Conservation (phyloP, 2,797 vertebrate species). For the Caiman crocodilus region DNA sequence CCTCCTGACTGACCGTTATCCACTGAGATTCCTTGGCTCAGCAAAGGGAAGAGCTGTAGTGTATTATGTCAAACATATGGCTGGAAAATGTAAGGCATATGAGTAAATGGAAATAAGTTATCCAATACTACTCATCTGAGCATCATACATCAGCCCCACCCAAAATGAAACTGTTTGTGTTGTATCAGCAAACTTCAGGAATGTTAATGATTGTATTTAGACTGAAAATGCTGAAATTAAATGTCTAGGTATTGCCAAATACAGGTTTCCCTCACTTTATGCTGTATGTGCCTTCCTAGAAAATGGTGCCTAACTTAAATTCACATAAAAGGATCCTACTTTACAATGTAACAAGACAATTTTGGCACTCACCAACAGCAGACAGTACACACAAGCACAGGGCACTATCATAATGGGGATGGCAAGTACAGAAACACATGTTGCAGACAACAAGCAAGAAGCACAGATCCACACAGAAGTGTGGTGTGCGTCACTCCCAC, state of each 20-base stretch:
- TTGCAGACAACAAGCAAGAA: too few species aligned
- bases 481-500: too few species aligned
- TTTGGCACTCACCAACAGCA: too few species aligned
- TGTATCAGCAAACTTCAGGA: not conserved
- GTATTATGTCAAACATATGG: not conserved
- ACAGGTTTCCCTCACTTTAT: too few species aligned
- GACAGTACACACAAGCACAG: too few species aligned
- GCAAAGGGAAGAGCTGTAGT: not conserved
- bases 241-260: not conserved
- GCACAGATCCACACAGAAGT: too few species aligned
- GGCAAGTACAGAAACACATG: too few species aligned
- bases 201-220: not conserved
- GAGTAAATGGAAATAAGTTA: rapidly evolving
- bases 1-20: not conserved
- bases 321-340: too few species aligned
- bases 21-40: not conserved
- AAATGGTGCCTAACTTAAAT: too few species aligned
- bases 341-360: too few species aligned
- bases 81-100: not conserved
- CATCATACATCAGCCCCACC: rapidly evolving
- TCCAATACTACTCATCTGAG: not conserved
- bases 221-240: not conserved
- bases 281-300: too few species aligned
- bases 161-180: not conserved
- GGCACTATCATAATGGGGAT: too few species aligned